Evolutionary conservation across 1,140 invertebrate species (phyloP).

Genomic region (Glomeris maerens): DNA sequence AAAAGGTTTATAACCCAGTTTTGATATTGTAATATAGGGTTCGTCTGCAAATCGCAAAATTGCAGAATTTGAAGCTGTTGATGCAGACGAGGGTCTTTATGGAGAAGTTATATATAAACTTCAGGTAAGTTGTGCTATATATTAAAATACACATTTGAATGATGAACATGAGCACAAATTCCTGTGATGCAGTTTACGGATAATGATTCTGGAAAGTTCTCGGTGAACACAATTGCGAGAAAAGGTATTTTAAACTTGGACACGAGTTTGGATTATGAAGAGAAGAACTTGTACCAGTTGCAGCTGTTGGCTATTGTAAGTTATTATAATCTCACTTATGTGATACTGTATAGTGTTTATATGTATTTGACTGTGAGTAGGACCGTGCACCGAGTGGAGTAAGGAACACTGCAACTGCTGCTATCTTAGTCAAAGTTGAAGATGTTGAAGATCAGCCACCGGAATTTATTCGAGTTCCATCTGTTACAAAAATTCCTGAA

Average conservation of each 20-base stretch:
- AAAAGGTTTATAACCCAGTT: too few relatives aligned
- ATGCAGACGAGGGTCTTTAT: conserved; percentile 77
- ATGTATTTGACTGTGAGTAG: conserved; percentile 9
- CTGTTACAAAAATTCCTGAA: conserved; percentile 72
- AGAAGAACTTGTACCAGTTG: conserved; percentile 72
- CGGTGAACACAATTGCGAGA: conserved; percentile 65
- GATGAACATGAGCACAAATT: conserved; percentile 7
- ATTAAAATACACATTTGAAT: conserved; percentile 1
- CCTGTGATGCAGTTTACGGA: conserved; percentile 46
- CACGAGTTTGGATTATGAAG: conserved; percentile 68
- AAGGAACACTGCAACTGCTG: conserved; percentile 66
- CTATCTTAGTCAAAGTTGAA: conserved; percentile 67
- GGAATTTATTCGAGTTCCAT: conserved; percentile 70
- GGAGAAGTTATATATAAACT: conserved; percentile 51
- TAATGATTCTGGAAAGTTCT: conserved; percentile 56
- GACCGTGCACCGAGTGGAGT: conserved; percentile 23
- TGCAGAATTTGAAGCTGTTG: conserved; percentile 67
- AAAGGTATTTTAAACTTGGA: conserved; percentile 69
- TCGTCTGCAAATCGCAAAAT: conserved; percentile 50
- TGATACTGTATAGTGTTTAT: background rate
- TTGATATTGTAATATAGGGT: too few relatives aligned
- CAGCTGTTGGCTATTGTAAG: conserved; percentile 57
- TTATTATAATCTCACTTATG: too few relatives aligned
- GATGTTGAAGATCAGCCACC: conserved; percentile 84
- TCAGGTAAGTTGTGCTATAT: conserved; percentile 16